Percentiles rank a stretch among this genome's conserved stretches.
phyloP scores from a whole-genome alignment of 2,113 vertebrate genomes.

The Oreocharis arfaki region DNA sequence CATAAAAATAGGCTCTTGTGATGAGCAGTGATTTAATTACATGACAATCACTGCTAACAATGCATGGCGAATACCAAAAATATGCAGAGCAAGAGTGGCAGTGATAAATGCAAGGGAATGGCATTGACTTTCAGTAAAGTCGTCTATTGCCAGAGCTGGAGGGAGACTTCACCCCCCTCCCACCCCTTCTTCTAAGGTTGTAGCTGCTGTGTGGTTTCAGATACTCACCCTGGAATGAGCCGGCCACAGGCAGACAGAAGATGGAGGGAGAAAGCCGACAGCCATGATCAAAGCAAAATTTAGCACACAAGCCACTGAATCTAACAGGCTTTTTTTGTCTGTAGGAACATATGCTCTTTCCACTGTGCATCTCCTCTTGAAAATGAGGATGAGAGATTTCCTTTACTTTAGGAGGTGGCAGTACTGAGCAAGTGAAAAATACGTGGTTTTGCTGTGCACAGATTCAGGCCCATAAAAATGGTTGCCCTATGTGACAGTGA shows the following conservation, averaged over 20 bases:
- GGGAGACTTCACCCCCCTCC: background rate
- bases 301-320: background rate
- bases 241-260: background rate
- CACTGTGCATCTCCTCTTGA: background rate
- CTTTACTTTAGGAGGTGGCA: background rate
- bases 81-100: slow-evolving; percentile 83
- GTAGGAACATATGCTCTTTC: background rate
- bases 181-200: background rate
- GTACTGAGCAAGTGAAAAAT: slow-evolving; percentile 1
- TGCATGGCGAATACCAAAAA: slow-evolving; percentile 80
- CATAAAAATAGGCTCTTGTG: slow-evolving; percentile 90
- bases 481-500: background rate
- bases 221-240: background rate
- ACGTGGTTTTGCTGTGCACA: background rate
- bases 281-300: slow-evolving; percentile 27
- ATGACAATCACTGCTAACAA: slow-evolving; percentile 96
- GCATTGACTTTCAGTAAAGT: slow-evolving; percentile 73
- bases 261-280: background rate
- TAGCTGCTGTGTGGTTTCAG: background rate
- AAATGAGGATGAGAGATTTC: background rate
- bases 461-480: background rate
- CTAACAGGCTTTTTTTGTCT: background rate
- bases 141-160: slow-evolving; percentile 32
- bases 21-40: slow-evolving; percentile 96
- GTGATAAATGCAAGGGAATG: slow-evolving; percentile 86